Conservation (phyloP, 1,140 invertebrate genomes). For the Drosophila littoralis region DNA sequence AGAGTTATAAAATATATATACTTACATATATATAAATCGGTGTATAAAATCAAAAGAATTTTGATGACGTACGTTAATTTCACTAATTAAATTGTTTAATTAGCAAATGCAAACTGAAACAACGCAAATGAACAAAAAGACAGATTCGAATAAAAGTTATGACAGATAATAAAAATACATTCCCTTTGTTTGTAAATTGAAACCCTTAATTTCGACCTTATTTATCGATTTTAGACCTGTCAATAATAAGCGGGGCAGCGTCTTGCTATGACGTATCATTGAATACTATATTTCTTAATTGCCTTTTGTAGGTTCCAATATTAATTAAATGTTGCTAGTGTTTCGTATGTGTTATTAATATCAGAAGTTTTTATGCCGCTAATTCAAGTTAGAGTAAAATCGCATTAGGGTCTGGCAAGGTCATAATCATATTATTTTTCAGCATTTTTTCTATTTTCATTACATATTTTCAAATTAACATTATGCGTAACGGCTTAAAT, state of each 20-base stretch:
- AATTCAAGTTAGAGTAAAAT: not conserved
- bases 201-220: not conserved
- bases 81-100: constrained; percentile 74
- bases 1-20: constrained; percentile 40
- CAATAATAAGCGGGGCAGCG: not conserved
- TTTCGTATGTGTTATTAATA: not conserved
- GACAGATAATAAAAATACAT: constrained; percentile 19
- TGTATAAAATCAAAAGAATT: constrained; percentile 56
- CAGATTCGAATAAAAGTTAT: constrained; percentile 77
- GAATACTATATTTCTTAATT: not conserved
- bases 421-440: no score
- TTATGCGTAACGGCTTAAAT: not conserved
- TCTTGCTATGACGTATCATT: not conserved
- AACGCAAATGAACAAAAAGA: constrained; percentile 63
- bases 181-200: not conserved
- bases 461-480: not conserved
- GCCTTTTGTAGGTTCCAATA: not conserved
- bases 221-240: not conserved
- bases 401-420: not conserved
- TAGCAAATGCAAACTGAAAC: constrained; percentile 53
- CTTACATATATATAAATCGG: constrained; percentile 41
- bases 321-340: not conserved
- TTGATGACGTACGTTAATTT: constrained; percentile 67
- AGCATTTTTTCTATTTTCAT: no score
- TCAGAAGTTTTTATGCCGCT: not conserved